Percentiles rank a stretch among this genome's conserved stretches.
phyloP scores from a whole-genome alignment of 1,140 invertebrate genomes.

The Mylabris phalerata region DNA sequence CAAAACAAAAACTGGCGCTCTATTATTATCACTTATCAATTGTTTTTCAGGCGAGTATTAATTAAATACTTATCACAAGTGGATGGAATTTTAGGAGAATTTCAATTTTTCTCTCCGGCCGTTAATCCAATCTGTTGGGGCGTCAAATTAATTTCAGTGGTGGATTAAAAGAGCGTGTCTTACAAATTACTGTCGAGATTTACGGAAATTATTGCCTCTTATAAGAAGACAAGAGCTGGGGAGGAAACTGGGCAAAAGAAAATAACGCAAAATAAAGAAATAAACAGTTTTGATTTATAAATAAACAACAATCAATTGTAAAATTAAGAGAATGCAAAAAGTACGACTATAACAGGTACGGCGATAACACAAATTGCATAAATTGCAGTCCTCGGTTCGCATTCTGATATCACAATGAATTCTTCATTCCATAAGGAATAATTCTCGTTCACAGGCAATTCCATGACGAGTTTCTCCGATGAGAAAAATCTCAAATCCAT shows the following conservation, averaged over 20 bases:
- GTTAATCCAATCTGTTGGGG: conserved; percentile 19
- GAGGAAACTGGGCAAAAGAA: no score
- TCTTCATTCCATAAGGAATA: conserved; percentile 65
- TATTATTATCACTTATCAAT: no score
- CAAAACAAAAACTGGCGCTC: no score
- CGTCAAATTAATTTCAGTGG: conserved; percentile 18
- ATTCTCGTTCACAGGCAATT: conserved; percentile 53
- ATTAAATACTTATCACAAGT: no score
- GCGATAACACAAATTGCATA: conserved; percentile 63
- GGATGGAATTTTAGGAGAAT: no score
- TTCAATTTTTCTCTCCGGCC: no score
- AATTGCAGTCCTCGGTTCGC: conserved; percentile 62
- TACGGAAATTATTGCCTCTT: not conserved
- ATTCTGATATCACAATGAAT: conserved; percentile 63
- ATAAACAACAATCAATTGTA: conserved; percentile 4
- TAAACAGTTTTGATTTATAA: not conserved
- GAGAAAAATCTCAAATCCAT: conserved; percentile 62
- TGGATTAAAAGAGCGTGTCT: conserved; percentile 23
- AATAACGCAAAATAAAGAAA: no score
- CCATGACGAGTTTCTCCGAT: conserved; percentile 56
- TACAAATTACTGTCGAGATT: conserved; percentile 22
- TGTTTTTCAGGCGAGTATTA: no score
- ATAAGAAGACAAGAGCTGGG: no score
- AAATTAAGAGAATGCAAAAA: conserved; percentile 57
- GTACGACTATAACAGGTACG: conserved; percentile 61